phyloP scores from a whole-genome alignment of 2,113 vertebrate species.

The Pangasianodon hypophthalmus region DNA sequence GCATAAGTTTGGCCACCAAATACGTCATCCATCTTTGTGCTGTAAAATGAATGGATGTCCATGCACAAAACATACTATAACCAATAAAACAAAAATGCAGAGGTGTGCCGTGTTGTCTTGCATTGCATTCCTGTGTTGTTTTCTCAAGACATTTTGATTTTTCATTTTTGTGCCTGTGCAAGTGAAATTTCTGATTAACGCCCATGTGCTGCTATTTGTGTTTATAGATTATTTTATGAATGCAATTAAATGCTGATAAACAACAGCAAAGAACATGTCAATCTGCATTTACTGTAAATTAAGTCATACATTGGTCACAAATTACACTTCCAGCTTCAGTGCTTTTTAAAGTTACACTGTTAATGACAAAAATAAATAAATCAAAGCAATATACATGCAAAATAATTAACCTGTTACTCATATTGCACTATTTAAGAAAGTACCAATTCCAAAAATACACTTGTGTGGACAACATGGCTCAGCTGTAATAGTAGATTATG shows the following conservation, averaged over 20 bases:
- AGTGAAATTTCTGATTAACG: neutral
- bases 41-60: neutral
- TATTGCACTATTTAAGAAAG: neutral
- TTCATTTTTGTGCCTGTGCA: neutral
- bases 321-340: neutral
- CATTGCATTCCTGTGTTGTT: neutral
- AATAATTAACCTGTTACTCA: neutral
- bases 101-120: neutral
- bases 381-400: neutral
- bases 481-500: neutral
- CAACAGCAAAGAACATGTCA: neutral
- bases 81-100: neutral
- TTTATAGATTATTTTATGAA: neutral
- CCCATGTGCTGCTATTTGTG: neutral
- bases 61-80: neutral
- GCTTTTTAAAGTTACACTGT: neutral
- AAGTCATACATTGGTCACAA: neutral
- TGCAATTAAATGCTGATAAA: neutral
- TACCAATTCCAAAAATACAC: neutral
- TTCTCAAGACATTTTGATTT: neutral
- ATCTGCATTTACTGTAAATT: neutral
- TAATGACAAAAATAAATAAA: neutral
- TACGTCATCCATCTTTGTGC: neutral
- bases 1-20: neutral
- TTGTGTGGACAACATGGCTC: neutral